Conservation (phyloP, 1,140 invertebrate species). For the Calliphora vicina region DNA sequence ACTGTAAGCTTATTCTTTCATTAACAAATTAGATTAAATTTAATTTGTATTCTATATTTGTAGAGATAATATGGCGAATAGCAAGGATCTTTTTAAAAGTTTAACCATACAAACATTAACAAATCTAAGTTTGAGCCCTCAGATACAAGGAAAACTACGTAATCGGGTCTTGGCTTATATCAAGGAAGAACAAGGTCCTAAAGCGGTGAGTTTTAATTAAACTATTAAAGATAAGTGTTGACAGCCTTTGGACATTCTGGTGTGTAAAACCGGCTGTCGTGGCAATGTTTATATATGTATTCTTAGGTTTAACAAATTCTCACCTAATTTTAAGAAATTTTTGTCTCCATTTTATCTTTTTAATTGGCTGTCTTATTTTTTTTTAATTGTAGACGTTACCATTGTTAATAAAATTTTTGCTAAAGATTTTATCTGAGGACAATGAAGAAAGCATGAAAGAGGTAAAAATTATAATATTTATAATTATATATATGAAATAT, state of each 20-base stretch:
- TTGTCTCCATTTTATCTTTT: too few relatives aligned
- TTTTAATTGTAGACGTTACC: constrained; percentile 44
- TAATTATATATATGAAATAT: neutral
- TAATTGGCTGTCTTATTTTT: too few relatives aligned
- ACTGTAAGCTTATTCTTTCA: constrained; percentile 45
- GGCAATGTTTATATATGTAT: too few relatives aligned
- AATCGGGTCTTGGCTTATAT: constrained; percentile 51
- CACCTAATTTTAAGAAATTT: too few relatives aligned
- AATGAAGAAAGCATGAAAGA: constrained; percentile 51
- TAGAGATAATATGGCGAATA: constrained; percentile 52
- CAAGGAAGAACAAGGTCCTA: constrained; percentile 48
- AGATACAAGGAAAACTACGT: constrained; percentile 47
- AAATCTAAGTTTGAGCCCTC: constrained; percentile 49
- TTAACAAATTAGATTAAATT: neutral
- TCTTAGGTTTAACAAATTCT: too few relatives aligned
- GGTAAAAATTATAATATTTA: constrained; percentile 41
- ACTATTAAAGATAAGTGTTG: too few relatives aligned
- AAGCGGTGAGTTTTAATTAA: constrained; percentile 41
- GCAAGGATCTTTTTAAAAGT: constrained; percentile 50
- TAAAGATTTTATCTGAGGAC: constrained; percentile 53
- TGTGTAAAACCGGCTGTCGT: too few relatives aligned
- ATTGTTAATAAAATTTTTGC: constrained; percentile 50
- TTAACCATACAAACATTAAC: constrained; percentile 52
- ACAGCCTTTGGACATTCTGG: too few relatives aligned
- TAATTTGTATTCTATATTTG: constrained; percentile 10